These are phyloP conservation scores for Galaxias olidus DNA, from an alignment of 2,797 vertebrate genomes.

Conservation along the genomic window DNA sequence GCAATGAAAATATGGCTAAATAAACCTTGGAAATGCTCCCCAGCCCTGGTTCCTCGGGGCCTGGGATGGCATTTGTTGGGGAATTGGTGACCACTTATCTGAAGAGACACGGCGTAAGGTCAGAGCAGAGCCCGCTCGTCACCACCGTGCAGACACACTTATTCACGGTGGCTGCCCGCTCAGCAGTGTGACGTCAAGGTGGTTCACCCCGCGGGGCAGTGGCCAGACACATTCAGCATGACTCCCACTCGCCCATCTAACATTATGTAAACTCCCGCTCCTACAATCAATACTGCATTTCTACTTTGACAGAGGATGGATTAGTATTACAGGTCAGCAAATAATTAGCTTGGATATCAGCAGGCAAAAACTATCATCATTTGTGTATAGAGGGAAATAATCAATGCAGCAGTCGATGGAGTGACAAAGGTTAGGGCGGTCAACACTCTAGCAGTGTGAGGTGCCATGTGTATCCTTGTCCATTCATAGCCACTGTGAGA, in stretches of 20 bases:
- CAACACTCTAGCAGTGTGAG: neutral
- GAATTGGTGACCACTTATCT: conserved; percentile 22
- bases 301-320: no score
- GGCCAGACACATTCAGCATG: conserved; percentile 21
- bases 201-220: conserved; percentile 35
- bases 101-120: conserved; percentile 35
- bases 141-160: conserved; percentile 33
- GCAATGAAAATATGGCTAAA: conserved; percentile 20
- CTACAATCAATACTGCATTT: no score
- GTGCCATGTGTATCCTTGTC: neutral
- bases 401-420: no score
- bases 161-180: conserved; percentile 49
- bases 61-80: conserved; percentile 31
- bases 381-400: no score
- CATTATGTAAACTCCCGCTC: conserved; percentile 8
- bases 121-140: conserved; percentile 39
- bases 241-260: conserved; percentile 10
- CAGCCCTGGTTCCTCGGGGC: conserved; percentile 13
- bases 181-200: conserved; percentile 41
- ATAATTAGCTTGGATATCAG: no score
- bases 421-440: no score
- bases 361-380: no score
- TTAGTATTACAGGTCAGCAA: no score
- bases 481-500: conserved; percentile 50
- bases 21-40: conserved; percentile 28